Conservation (phyloP, 1,140 invertebrate genomes). For the Belonocnema kinseyi region DNA sequence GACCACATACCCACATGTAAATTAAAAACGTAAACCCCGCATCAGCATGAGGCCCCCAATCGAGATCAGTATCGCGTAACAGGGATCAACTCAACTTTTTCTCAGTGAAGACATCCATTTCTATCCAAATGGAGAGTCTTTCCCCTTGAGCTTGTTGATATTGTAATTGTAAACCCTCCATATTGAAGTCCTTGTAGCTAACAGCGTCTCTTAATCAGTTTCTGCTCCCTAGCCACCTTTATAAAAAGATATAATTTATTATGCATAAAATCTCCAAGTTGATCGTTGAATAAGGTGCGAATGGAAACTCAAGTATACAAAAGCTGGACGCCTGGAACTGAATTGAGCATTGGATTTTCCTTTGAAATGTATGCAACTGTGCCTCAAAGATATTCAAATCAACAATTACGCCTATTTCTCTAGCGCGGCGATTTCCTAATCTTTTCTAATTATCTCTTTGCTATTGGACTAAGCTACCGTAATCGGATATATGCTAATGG, state of each 20-base stretch:
- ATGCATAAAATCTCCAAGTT: background rate
- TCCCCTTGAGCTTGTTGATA: constrained; percentile 1
- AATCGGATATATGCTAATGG: constrained; percentile 68
- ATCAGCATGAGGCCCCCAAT: constrained; percentile 16
- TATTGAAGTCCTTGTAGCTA: background rate
- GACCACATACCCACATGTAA: background rate
- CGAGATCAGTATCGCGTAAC: constrained; percentile 23
- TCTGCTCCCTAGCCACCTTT: background rate
- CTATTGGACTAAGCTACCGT: constrained; percentile 52
- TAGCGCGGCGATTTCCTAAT: constrained; percentile 60
- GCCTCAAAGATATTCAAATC: constrained; percentile 17
- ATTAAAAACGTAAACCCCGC: constrained; percentile 1
- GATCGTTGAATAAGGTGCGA: background rate
- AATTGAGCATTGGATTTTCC: background rate
- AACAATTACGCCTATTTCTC: constrained; percentile 34
- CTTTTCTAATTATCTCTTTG: constrained; percentile 67
- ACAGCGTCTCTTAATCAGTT: background rate
- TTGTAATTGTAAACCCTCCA: background rate
- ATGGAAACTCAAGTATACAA: background rate
- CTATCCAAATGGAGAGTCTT: background rate
- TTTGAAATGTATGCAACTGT: background rate
- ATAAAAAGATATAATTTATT: background rate
- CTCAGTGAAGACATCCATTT: background rate
- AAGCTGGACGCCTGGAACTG: background rate
- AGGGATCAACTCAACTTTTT: constrained; percentile 13